Percentiles rank a stretch among this genome's conserved stretches.
Evolutionary conservation across 2,113 vertebrate genomes (phyloP).

Genomic region (Blennius ocellaris): DNA sequence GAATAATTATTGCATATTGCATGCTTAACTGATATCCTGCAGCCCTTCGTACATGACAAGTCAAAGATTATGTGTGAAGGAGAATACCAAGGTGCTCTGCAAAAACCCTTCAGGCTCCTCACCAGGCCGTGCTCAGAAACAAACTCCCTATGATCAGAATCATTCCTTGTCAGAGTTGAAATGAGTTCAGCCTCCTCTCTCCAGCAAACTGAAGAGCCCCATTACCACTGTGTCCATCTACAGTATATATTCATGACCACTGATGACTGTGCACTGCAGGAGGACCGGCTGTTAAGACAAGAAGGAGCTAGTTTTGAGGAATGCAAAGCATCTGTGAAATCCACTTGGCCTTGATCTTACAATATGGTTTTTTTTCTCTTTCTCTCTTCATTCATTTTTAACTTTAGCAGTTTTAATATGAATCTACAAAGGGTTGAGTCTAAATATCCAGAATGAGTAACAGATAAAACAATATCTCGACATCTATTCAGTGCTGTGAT

Average conservation of each 20-base stretch:
- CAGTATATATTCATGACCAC: constrained; percentile 20
- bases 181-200: constrained; percentile 24
- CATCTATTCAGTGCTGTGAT: constrained; percentile 26
- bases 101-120: constrained; percentile 18
- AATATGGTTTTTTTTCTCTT: not conserved
- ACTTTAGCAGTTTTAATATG: not conserved
- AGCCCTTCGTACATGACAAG: no score
- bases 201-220: not conserved
- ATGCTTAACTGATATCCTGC: no score
- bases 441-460: constrained; percentile 14
- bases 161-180: constrained; percentile 13
- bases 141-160: constrained; percentile 36
- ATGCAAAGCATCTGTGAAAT: constrained; percentile 10
- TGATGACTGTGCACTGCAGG: constrained; percentile 12
- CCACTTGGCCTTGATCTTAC: not conserved
- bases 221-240: constrained; percentile 31
- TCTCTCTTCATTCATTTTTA: not conserved
- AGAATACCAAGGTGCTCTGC: constrained; percentile 28
- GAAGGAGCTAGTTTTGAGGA: not conserved
- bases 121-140: constrained; percentile 20
- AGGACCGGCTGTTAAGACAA: constrained; percentile 16
- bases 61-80: constrained; percentile 2
- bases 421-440: constrained; percentile 2
- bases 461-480: constrained; percentile 24
- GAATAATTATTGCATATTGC: no score